These are phyloP conservation scores for Arenaria interpres DNA, from an alignment of 2,113 vertebrate species.

Conservation along the genomic window DNA sequence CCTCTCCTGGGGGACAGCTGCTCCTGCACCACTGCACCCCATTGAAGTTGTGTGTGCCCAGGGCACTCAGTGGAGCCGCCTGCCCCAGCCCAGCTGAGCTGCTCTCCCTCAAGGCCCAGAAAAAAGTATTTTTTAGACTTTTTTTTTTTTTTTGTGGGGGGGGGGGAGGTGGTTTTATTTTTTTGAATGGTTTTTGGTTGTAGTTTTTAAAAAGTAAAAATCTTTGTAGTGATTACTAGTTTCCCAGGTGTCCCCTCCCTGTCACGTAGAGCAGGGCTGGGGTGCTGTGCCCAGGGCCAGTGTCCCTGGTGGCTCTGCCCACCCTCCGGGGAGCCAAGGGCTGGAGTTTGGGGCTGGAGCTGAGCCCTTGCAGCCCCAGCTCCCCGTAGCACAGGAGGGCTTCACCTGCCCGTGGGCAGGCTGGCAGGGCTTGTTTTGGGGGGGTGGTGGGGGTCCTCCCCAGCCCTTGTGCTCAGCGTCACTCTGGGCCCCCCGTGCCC, in stretches of 20 bases:
- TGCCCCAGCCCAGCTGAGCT: background rate
- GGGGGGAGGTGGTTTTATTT: background rate
- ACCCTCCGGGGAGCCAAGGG: background rate
- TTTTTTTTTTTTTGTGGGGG: background rate
- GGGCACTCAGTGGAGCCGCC: background rate
- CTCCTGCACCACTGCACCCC: background rate
- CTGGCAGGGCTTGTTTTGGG: background rate
- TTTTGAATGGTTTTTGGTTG: background rate
- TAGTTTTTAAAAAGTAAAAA: constrained; percentile 18
- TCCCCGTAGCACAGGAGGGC: background rate
- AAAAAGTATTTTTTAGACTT: background rate
- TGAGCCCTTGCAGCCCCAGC: background rate
- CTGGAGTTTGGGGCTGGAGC: background rate
- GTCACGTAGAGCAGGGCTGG: background rate
- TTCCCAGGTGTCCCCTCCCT: background rate
- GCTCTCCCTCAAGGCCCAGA: background rate
- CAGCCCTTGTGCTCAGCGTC: background rate
- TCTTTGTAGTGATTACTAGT: constrained; percentile 42
- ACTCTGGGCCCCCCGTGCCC: background rate
- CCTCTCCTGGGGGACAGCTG: background rate
- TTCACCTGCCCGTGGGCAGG: background rate
- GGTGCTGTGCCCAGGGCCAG: background rate
- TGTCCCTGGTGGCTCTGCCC: background rate
- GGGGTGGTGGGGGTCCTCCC: background rate
- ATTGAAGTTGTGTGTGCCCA: background rate